phyloP scores from a whole-genome alignment of 2,888 invertebrate species.

The Nomada flava region DNA sequence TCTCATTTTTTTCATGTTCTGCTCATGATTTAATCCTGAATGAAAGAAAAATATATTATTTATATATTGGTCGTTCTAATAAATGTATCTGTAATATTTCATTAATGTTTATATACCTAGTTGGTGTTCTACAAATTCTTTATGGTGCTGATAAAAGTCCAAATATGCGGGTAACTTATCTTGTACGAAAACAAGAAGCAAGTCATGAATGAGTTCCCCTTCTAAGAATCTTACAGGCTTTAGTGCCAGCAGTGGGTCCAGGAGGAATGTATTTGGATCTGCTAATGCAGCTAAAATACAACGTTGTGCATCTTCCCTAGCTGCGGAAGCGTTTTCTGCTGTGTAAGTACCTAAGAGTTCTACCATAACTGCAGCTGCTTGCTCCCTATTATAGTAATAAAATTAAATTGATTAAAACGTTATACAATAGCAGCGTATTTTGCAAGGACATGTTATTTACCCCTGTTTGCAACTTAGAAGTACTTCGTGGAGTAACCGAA shows the following conservation, averaged over 20 bases:
- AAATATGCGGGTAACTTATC: conserved; percentile 97
- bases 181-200: conserved; percentile 97
- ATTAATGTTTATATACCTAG: conserved; percentile 79
- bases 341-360: conserved; percentile 98
- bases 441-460: conserved; percentile 82
- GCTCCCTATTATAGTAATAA: conserved; percentile 87
- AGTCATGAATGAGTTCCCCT: conserved; percentile 97
- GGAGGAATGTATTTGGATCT: conserved; percentile 97
- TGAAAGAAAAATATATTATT: conserved; percentile 1
- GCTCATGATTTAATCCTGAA: conserved; percentile 94
- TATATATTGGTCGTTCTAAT: background rate
- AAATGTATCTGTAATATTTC: background rate
- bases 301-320: conserved; percentile 97
- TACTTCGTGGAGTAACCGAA: conserved; percentile 95
- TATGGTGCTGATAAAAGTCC: conserved; percentile 96
- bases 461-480: conserved; percentile 94
- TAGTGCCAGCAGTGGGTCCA: conserved; percentile 96
- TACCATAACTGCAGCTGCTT: conserved; percentile 98
- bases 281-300: conserved; percentile 98
- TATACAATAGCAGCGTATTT: background rate
- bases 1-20: conserved; percentile 98
- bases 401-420: conserved; percentile 26
- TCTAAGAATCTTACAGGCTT: conserved; percentile 98
- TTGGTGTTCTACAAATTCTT: conserved; percentile 92
- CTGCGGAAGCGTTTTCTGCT: conserved; percentile 98